Percentiles rank a stretch among this genome's conserved stretches.
Conservation (phyloP, 2,113 vertebrate species). For the Heptranchias perlo region DNA sequence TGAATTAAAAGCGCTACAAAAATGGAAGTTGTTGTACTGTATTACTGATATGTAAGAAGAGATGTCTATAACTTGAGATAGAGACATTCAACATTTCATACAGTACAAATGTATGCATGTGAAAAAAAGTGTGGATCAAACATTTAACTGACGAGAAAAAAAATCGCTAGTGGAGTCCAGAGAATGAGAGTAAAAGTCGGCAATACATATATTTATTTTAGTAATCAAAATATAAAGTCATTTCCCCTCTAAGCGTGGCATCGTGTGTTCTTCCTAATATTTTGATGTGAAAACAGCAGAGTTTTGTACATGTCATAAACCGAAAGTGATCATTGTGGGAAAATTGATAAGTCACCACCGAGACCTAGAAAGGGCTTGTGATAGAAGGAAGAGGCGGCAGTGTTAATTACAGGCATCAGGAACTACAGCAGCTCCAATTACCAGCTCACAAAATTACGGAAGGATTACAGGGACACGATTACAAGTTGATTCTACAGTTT, state of each 20-base stretch:
- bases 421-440: not conserved
- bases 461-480: not conserved
- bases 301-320: not conserved
- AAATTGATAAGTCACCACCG: not conserved
- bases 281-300: not conserved
- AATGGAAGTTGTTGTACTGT: not conserved
- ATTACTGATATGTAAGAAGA: not conserved
- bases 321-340: not conserved
- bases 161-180: not conserved
- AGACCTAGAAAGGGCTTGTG: not conserved
- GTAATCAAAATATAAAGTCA: not conserved
- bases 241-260: not conserved
- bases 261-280: not conserved
- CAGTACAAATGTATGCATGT: not conserved
- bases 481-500: not conserved
- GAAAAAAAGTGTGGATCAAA: not conserved
- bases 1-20: not conserved
- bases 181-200: not conserved
- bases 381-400: not conserved
- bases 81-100: not conserved
- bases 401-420: not conserved
- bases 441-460: not conserved
- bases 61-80: not conserved
- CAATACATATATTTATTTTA: not conserved
- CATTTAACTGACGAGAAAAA: not conserved